These are phyloP conservation scores for Sylvia borin DNA, from an alignment of 2,797 vertebrate genomes.

Conservation along the genomic window DNA sequence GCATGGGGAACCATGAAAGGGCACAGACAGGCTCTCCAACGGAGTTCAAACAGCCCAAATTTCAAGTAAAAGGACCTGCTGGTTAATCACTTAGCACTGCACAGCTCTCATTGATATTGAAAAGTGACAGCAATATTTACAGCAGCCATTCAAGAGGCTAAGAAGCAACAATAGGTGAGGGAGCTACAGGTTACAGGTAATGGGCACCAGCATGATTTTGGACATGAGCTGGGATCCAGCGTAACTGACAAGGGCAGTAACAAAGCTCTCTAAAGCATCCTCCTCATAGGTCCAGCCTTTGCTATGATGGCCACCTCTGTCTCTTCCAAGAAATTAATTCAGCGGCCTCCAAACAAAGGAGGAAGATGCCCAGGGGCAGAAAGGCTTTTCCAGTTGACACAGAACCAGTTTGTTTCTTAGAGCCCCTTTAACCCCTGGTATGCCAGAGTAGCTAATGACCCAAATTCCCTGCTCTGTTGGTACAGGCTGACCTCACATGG, in stretches of 20 bases:
- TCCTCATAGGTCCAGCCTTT: background rate
- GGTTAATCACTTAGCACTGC: background rate
- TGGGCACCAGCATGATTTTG: background rate
- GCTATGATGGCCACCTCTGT: background rate
- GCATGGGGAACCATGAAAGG: background rate
- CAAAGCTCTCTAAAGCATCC: background rate
- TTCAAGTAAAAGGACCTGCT: background rate
- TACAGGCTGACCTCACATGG: constrained; percentile 25
- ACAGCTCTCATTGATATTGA: background rate
- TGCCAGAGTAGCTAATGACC: constrained; percentile 18
- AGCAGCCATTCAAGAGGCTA: background rate
- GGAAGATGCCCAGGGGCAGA: constrained; percentile 16
- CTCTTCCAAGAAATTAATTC: constrained; percentile 1
- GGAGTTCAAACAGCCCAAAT: background rate
- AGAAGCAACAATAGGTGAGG: background rate
- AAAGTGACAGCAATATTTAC: background rate
- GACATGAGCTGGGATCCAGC: background rate
- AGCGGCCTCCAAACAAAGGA: constrained; percentile 37
- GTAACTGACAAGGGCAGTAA: background rate
- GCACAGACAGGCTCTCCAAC: background rate
- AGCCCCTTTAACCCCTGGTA: constrained; percentile 26
- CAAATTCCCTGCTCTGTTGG: constrained; percentile 16
- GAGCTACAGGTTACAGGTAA: background rate
- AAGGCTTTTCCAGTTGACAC: constrained; percentile 32
- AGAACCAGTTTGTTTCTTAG: background rate